Evolutionary conservation across 2,888 invertebrate species (phyloP), one percentile per base, ranked within the genome.

Genomic region (Yponomeuta sedellus): DNA sequence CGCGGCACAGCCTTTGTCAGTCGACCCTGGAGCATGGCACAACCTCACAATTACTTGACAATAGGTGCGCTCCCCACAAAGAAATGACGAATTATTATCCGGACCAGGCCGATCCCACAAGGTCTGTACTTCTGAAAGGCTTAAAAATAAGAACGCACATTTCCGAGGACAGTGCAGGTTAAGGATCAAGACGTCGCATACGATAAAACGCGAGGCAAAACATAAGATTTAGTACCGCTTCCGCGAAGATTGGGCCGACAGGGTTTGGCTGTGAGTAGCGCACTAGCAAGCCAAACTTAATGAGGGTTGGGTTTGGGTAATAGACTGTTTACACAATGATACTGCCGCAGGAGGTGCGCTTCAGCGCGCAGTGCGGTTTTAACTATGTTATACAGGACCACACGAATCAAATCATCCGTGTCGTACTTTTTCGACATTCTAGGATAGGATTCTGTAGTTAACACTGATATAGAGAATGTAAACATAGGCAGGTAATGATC

Each of bases 11-110:
- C 22, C 25, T 56, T 40, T 39, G 52, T 56, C 44, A n/a, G 12
- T 16, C 61, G 78, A 72, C 82, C 83, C 74, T 83, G 82, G 67
- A 66, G 68, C 73, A 78, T 75, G 71, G 77, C 73, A 75, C 76
- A 81, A 77, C 79, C 79, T 77, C 72, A 70, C 71, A 73, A 72
- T 39, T 68, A 74, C 71, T 70, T 75, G 76, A 80, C 78, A 79
- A 81, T 80, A 82, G 77, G 72, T 73, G 77, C 71, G 74, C 75
- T 76, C 71, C 67, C 75, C 70, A 78, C 78, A 79, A 79, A 79
- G 75, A 79, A 79, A 80, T 78, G 78, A 79, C 75, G 75, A 76
- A 78, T 79, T 75, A 74, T 75, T 69, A 73, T 71, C 71, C 70
- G 68, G 70, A 70, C 72, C 70, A 71, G 71, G 64, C 66, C 67